Conservation (phyloP, 2,888 invertebrate species). For the Synanthedon andrenaeformis region DNA sequence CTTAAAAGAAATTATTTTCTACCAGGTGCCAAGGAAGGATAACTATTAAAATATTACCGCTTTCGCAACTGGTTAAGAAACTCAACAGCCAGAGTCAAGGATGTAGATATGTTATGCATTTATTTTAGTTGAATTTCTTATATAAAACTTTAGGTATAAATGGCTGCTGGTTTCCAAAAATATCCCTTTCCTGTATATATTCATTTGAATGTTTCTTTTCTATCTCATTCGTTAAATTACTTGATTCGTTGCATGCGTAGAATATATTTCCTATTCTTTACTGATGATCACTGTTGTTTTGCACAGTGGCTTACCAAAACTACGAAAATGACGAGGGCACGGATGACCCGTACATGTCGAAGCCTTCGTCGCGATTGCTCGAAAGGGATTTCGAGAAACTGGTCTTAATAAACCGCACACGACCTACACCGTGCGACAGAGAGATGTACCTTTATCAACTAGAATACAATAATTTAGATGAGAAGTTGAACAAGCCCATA, state of each 20-base stretch:
- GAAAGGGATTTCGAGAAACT: slow-evolving; percentile 74
- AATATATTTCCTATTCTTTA: neutral
- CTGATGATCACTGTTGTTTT: neutral
- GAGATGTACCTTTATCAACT: slow-evolving; percentile 73
- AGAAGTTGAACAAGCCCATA: slow-evolving; percentile 55
- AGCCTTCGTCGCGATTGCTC: slow-evolving; percentile 50
- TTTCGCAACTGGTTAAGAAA: too few species aligned
- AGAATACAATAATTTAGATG: slow-evolving; percentile 56
- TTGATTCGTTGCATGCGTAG: neutral
- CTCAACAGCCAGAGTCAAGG: too few species aligned
- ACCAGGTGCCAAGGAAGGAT: too few species aligned
- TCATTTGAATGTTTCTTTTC: neutral
- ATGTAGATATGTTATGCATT: too few species aligned
- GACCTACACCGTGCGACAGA: slow-evolving; percentile 88
- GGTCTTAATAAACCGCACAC: slow-evolving; percentile 79
- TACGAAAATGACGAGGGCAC: slow-evolving; percentile 65
- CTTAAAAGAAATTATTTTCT: too few species aligned
- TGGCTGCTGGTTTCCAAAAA: too few species aligned
- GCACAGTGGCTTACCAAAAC: slow-evolving; percentile 43
- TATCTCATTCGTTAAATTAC: neutral
- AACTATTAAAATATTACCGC: too few species aligned
- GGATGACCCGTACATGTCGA: slow-evolving; percentile 46
- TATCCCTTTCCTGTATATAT: too few species aligned
- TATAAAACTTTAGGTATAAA: too few species aligned
- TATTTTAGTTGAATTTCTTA: too few species aligned